These are phyloP conservation scores for Lepidocolaptes lacrymiger DNA, from an alignment of 2,797 vertebrate genomes.

Conservation along the genomic window DNA sequence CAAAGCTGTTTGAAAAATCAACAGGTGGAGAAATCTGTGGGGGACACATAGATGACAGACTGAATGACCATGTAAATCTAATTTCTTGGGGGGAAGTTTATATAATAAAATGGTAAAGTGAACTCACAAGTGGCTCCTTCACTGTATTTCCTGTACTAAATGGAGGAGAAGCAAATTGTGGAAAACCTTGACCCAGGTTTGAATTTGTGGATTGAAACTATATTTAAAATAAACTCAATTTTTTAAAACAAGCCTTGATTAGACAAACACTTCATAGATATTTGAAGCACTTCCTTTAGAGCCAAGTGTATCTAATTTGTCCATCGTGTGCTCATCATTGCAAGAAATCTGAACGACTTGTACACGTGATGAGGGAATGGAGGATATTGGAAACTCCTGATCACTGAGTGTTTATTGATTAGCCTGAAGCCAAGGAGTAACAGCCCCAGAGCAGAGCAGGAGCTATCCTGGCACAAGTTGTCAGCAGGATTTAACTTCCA, in stretches of 20 bases:
- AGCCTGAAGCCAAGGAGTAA: no score
- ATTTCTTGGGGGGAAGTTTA: not conserved
- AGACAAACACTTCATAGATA: not conserved
- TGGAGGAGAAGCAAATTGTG: not conserved
- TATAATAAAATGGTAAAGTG: not conserved
- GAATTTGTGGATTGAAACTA: not conserved
- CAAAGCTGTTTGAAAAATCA: constrained; percentile 11
- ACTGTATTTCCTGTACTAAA: not conserved
- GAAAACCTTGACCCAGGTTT: not conserved
- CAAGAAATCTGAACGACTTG: no score
- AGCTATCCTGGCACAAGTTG: no score
- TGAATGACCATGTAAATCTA: not conserved
- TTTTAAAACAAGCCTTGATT: not conserved
- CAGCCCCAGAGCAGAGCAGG: no score
- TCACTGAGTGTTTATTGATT: no score
- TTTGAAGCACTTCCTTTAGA: not conserved
- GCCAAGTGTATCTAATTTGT: not conserved
- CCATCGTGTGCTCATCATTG: not conserved
- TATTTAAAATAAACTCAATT: not conserved
- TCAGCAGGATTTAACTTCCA: no score
- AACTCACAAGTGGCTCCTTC: not conserved
- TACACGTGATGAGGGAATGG: no score
- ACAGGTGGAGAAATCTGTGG: not conserved
- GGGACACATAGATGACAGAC: not conserved
- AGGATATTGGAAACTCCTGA: no score